These are phyloP conservation scores for Plagodis pulveraria DNA, from an alignment of 2,888 invertebrate genomes.

Conservation along the genomic window DNA sequence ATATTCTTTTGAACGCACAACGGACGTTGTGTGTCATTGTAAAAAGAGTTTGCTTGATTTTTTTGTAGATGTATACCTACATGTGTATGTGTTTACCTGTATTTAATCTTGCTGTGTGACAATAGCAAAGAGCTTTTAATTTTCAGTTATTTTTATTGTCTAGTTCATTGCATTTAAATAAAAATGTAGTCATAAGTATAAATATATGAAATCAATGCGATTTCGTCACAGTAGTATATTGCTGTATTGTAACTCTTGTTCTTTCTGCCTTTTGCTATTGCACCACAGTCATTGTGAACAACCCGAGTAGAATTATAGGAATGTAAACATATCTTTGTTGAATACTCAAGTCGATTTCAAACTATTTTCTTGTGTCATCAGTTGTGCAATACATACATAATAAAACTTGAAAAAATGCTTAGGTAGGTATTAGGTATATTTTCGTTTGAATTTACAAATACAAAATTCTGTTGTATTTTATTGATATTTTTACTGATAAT, in stretches of 20 bases:
- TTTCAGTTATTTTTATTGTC: constrained; percentile 58
- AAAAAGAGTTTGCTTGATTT: constrained; percentile 79
- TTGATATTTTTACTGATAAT: constrained; percentile 78
- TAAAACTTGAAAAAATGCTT: constrained; percentile 70
- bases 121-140: constrained; percentile 72
- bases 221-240: constrained; percentile 63
- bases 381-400: constrained; percentile 78
- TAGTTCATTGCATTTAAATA: constrained; percentile 77
- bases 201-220: constrained; percentile 53
- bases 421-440: constrained; percentile 82
- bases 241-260: constrained; percentile 43
- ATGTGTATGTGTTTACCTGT: constrained; percentile 73
- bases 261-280: constrained; percentile 71
- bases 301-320: constrained; percentile 75
- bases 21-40: constrained; percentile 74
- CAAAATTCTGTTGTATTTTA: constrained; percentile 82
- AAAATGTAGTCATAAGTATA: constrained; percentile 72
- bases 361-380: constrained; percentile 74
- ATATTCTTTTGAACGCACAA: constrained; percentile 77
- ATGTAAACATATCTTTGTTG: constrained; percentile 81
- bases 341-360: constrained; percentile 81
- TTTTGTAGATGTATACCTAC: constrained; percentile 75
- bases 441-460: constrained; percentile 81
- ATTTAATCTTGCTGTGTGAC: constrained; percentile 70
- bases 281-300: constrained; percentile 67